These are phyloP conservation scores for Gobius niger DNA, from an alignment of 2,113 vertebrate species.

Conservation along the genomic window DNA sequence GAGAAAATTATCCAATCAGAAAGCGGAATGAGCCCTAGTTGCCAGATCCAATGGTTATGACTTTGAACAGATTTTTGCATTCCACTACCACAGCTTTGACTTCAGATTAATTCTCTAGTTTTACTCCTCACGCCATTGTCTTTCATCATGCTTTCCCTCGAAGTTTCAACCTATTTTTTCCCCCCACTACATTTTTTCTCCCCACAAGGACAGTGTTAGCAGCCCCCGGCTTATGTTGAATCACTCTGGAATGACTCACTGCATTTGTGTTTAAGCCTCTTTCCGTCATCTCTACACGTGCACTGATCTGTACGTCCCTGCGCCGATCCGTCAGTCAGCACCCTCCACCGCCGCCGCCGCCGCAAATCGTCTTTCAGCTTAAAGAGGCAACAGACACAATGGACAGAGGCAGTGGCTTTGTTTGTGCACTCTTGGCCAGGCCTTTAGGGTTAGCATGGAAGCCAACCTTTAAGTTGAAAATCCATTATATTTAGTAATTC, in stretches of 20 bases:
- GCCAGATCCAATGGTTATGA: too few species aligned
- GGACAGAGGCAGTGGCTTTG: background rate
- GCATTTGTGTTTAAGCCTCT: constrained; percentile 47
- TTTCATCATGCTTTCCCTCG: background rate
- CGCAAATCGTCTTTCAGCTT: constrained; percentile 35
- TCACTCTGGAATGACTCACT: constrained; percentile 38
- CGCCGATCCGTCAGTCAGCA: constrained; percentile 35
- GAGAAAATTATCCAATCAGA: too few species aligned
- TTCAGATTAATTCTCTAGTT: background rate
- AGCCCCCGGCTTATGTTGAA: constrained; percentile 27
- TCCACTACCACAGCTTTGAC: too few species aligned
- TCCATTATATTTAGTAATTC: too few species aligned
- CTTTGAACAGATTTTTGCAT: too few species aligned
- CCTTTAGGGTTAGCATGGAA: background rate
- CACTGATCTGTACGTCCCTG: constrained; percentile 32
- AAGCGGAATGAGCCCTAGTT: too few species aligned
- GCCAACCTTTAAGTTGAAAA: too few species aligned
- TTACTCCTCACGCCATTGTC: background rate
- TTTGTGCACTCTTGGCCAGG: background rate
- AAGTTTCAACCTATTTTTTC: background rate
- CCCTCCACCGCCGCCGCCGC: background rate
- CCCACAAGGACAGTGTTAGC: background rate
- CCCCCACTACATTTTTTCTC: background rate
- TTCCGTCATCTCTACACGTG: constrained; percentile 42
- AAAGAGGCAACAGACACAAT: constrained; percentile 20